These are phyloP conservation scores for Salminus brasiliensis DNA, from an alignment of 2,113 vertebrate genomes.

Conservation along the genomic window DNA sequence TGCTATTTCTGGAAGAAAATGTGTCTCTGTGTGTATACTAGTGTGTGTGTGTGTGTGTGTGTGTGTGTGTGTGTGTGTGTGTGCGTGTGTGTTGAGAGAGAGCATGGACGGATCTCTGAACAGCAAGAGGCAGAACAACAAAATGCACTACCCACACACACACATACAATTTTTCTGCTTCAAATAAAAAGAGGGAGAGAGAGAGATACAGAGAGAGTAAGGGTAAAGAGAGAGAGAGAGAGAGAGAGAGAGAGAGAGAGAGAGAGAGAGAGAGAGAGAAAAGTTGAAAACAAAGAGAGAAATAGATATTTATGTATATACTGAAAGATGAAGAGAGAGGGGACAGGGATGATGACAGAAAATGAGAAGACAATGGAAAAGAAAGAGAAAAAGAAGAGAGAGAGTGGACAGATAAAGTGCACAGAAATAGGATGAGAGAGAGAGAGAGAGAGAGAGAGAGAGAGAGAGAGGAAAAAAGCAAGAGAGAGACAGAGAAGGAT, in stretches of 20 bases:
- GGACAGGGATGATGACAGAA: too few species aligned
- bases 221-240: neutral
- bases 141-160: neutral
- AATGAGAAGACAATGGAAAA: too few species aligned
- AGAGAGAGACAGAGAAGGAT: neutral
- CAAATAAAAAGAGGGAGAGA: too few species aligned
- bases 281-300: too few species aligned
- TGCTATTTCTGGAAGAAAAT: constrained; percentile 26
- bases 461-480: neutral
- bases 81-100: neutral
- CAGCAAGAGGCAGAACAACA: constrained; percentile 25
- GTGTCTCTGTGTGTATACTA: too few species aligned
- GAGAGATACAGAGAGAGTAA: neutral
- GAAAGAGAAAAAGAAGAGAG: too few species aligned
- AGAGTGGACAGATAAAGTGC: too few species aligned
- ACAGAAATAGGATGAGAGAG: neutral
- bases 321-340: too few species aligned
- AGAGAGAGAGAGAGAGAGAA: neutral
- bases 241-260: neutral
- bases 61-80: constrained; percentile 3
- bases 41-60: neutral
- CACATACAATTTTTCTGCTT: too few species aligned
- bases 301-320: too few species aligned
- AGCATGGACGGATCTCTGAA: neutral
- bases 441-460: neutral